Conservation (phyloP, 2,113 vertebrate genomes). For the Cephalophus harveyi region DNA sequence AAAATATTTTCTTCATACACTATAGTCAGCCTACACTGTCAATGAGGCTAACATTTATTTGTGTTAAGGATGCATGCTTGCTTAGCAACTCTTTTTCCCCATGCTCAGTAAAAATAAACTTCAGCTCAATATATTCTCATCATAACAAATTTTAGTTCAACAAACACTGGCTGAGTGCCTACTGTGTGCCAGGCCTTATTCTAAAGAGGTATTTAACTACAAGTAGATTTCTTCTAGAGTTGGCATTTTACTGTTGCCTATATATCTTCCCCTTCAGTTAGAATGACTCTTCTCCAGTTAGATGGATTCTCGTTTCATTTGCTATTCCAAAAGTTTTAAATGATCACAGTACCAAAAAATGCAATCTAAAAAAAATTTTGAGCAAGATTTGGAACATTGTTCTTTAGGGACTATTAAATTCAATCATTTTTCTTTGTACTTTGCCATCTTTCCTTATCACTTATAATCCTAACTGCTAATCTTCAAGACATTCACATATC, state of each 20-base stretch:
- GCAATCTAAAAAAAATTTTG: not conserved
- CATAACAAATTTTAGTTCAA: not conserved
- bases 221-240: not conserved
- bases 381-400: constrained; percentile 33
- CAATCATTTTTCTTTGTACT: constrained; percentile 53
- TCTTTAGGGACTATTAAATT: constrained; percentile 44
- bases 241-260: not conserved
- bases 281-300: not conserved
- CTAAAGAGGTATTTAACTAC: not conserved
- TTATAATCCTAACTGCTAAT: constrained; percentile 34
- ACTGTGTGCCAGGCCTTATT: not conserved
- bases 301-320: not conserved
- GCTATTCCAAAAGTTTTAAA: not conserved
- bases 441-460: constrained; percentile 16
- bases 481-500: constrained; percentile 19
- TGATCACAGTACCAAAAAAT: not conserved
- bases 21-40: not conserved
- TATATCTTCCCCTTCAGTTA: not conserved
- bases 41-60: not conserved
- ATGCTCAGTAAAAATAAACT: not conserved
- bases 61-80: not conserved
- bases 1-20: not conserved
- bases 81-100: not conserved
- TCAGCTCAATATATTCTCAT: not conserved
- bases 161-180: not conserved